A percentile compares a stretch with the other conserved stretches of the same genome.
Conservation (phyloP, 2,113 vertebrate species). For the Brachypodius melanocephalos region DNA sequence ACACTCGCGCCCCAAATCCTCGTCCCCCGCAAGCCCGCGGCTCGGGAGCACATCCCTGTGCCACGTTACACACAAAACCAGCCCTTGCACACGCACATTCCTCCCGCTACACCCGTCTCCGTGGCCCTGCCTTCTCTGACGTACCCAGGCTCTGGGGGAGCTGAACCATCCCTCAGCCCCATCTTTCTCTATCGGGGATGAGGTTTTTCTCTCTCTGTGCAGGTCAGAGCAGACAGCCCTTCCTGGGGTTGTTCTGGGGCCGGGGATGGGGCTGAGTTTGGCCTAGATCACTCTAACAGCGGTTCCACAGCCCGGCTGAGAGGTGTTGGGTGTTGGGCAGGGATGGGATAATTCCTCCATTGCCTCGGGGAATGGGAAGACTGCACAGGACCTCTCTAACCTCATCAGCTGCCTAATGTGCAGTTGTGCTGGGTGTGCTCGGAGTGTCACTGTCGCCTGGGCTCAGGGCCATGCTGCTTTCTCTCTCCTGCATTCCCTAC, state of each 20-base stretch:
- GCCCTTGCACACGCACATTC: fast-evolving
- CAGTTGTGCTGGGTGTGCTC: not conserved
- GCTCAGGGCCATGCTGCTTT: fast-evolving
- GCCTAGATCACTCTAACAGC: fast-evolving
- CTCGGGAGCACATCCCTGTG: not conserved
- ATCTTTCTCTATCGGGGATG: not conserved
- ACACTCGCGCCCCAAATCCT: not conserved
- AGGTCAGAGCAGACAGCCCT: not conserved
- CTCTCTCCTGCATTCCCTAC: not conserved
- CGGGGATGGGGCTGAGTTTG: not conserved
- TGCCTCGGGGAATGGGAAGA: not conserved
- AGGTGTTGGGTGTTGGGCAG: not conserved
- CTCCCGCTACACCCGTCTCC: not conserved
- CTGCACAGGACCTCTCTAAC: not conserved
- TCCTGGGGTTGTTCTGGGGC: not conserved
- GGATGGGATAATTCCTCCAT: not conserved
- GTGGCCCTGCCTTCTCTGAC: not conserved
- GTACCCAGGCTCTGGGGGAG: not conserved
- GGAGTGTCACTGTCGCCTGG: not conserved
- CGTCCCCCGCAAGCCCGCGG: fast-evolving
- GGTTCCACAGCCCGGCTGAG: not conserved
- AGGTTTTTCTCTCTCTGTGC: not conserved
- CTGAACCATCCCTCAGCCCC: not conserved
- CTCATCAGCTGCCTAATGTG: not conserved
- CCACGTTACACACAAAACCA: not conserved